Percentiles rank a stretch among this genome's conserved stretches.
Conservation (phyloP, 2,113 vertebrate species). For the Caloenas nicobarica region DNA sequence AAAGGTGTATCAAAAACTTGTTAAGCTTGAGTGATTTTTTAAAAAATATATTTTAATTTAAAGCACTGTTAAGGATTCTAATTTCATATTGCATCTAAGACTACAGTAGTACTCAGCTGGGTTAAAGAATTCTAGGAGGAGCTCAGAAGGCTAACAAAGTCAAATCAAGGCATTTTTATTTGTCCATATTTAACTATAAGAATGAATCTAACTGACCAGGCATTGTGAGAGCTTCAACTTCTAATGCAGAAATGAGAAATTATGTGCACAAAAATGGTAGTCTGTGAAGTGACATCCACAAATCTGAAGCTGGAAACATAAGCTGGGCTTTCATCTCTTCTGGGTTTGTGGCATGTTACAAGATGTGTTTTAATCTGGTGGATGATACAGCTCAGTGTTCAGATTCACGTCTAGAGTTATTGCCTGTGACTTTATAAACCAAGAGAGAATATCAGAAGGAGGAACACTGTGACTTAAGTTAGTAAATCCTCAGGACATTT, state of each 20-base stretch:
- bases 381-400: not conserved
- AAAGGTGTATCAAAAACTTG: not conserved
- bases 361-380: not conserved
- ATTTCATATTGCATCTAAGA: not conserved
- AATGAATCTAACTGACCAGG: not conserved
- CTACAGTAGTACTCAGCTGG: not conserved
- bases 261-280: not conserved
- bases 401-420: not conserved
- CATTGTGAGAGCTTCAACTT: not conserved
- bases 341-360: rapidly evolving
- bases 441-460: not conserved
- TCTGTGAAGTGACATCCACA: not conserved
- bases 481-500: not conserved
- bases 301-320: not conserved
- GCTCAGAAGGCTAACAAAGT: not conserved
- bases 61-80: not conserved
- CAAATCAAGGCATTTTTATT: not conserved
- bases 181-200: not conserved
- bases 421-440: not conserved
- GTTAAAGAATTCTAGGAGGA: not conserved
- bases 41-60: not conserved
- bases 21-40: not conserved
- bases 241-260: not conserved
- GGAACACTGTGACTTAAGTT: not conserved
- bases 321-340: not conserved